phyloP scores from a whole-genome alignment of 1,140 invertebrate genomes.

The Orius insidiosus region DNA sequence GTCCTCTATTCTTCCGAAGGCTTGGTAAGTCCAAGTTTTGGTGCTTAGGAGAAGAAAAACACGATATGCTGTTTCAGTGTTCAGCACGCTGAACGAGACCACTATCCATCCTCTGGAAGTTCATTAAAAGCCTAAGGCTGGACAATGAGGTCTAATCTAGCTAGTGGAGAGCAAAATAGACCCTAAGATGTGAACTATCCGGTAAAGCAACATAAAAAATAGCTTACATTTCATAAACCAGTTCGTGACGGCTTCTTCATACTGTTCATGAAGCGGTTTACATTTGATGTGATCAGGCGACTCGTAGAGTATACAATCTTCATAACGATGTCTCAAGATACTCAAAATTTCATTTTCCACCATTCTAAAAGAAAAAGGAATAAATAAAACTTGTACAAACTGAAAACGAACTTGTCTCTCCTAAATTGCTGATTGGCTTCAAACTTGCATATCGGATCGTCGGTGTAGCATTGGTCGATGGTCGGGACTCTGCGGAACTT shows the following conservation, averaged over 20 bases:
- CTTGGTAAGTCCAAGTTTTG: too few species aligned
- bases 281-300: constrained; percentile 50
- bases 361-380: constrained; percentile 33
- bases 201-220: too few species aligned
- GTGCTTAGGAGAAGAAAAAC: too few species aligned
- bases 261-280: constrained; percentile 44
- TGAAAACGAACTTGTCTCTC: constrained; percentile 59
- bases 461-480: constrained; percentile 83
- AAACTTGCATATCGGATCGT: constrained; percentile 68
- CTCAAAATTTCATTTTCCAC: constrained; percentile 76
- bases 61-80: too few species aligned
- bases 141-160: too few species aligned
- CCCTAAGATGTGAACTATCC: too few species aligned
- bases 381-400: too few species aligned
- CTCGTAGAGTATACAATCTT: constrained; percentile 72
- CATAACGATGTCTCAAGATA: constrained; percentile 64
- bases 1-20: too few species aligned
- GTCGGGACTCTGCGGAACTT: constrained; percentile 79
- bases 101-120: too few species aligned
- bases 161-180: too few species aligned
- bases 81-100: too few species aligned
- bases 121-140: too few species aligned
- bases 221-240: constrained; percentile 86
- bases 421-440: constrained; percentile 85
- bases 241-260: constrained; percentile 59